Conservation (phyloP, 2,888 invertebrate genomes). For the Chouioia cunea region DNA sequence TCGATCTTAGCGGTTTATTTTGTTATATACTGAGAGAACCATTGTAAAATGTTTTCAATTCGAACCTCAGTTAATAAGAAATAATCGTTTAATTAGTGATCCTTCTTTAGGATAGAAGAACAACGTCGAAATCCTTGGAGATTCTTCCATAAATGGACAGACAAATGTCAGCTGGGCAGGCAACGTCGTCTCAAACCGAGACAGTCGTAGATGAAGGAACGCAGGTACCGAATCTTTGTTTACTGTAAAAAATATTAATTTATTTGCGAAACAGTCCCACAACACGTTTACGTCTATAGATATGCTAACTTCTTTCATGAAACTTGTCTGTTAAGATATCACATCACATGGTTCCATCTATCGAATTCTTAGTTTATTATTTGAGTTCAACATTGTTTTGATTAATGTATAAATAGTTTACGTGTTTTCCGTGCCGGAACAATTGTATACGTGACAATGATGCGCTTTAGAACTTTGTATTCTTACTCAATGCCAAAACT, state of each 20-base stretch:
- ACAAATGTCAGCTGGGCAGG: slow-evolving; percentile 55
- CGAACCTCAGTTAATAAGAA: no score
- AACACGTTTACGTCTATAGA: neutral
- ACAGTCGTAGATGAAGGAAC: slow-evolving; percentile 60
- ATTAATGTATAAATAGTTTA: no score
- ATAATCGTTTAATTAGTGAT: no score
- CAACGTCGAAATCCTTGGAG: no score
- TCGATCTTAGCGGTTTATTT: slow-evolving; percentile 37
- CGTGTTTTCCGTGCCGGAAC: no score
- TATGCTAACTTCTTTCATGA: no score
- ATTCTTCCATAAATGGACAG: slow-evolving; percentile 54
- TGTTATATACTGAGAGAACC: slow-evolving; percentile 12
- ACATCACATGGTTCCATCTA: no score
- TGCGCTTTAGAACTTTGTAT: slow-evolving; percentile 1
- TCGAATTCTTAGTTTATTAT: no score
- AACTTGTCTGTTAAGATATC: no score
- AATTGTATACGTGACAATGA: slow-evolving; percentile 1
- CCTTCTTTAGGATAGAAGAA: no score
- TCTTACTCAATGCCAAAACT: neutral
- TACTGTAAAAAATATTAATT: slow-evolving; percentile 4
- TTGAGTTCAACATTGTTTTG: no score
- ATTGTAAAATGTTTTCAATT: slow-evolving; percentile 12
- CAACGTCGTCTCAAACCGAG: slow-evolving; percentile 61
- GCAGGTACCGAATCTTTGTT: slow-evolving; percentile 55
- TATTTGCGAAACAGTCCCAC: slow-evolving; percentile 1